Conservation (phyloP, 1,140 invertebrate species). For the Drusus annulatus region DNA sequence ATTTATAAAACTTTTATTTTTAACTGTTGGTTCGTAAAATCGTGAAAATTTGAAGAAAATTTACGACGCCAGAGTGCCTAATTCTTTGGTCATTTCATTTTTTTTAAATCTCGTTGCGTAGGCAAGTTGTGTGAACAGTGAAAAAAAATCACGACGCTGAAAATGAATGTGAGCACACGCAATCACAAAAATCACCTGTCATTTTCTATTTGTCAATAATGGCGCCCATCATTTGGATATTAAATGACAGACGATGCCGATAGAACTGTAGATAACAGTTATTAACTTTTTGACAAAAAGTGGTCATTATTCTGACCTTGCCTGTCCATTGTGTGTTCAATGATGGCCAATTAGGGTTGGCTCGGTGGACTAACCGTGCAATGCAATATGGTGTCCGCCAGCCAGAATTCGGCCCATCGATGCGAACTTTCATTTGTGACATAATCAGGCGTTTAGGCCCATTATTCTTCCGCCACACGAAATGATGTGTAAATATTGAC, state of each 20-base stretch:
- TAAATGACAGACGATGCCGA: background rate
- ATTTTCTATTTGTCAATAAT: conserved; percentile 1
- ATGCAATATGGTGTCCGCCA: background rate
- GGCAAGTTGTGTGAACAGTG: no score
- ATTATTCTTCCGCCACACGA: background rate
- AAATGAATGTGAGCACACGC: background rate
- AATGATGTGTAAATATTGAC: conserved; percentile 30
- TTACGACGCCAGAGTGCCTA: no score
- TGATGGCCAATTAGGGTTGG: conserved; percentile 7
- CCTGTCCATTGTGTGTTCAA: conserved; percentile 12
- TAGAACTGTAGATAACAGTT: conserved; percentile 45
- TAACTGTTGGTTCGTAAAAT: background rate
- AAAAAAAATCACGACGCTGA: no score
- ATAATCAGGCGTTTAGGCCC: conserved; percentile 14
- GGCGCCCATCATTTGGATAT: background rate
- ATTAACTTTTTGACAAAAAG: conserved; percentile 50
- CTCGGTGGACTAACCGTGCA: background rate
- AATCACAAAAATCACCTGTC: no score
- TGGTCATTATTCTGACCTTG: conserved; percentile 34
- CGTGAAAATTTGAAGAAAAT: no score
- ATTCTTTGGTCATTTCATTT: no score
- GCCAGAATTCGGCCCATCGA: conserved; percentile 1
- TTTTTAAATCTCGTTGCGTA: no score
- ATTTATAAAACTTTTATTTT: no score
- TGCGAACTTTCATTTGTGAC: conserved; percentile 25